Conservation (phyloP, 2,113 vertebrate species). For the Ctenodactylus gundi region DNA sequence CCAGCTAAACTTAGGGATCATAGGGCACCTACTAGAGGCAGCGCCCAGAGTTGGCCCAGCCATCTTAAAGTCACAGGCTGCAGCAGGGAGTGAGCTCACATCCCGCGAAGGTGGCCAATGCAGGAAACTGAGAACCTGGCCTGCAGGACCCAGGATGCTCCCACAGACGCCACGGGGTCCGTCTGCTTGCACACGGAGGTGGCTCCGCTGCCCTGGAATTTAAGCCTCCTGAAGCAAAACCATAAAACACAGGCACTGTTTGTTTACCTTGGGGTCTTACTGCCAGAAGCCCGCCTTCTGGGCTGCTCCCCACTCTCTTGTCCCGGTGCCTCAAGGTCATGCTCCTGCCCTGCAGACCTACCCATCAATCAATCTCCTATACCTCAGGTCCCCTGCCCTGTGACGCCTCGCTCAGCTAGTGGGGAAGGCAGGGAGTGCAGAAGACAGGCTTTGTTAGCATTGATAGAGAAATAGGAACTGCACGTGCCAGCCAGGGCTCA, state of each 20-base stretch:
- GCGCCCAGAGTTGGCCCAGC: neutral
- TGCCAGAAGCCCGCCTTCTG: neutral
- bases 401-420: neutral
- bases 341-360: constrained; percentile 1
- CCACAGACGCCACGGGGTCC: neutral
- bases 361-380: neutral
- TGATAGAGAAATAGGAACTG: neutral
- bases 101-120: neutral
- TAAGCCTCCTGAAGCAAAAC: constrained; percentile 8
- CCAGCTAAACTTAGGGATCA: neutral
- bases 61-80: neutral
- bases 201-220: neutral
- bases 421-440: neutral
- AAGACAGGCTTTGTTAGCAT: neutral
- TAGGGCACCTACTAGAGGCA: neutral
- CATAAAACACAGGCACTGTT: constrained; percentile 13
- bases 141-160: too few relatives aligned
- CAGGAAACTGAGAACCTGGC: neutral
- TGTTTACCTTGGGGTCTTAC: constrained; percentile 38
- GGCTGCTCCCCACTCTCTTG: neutral
- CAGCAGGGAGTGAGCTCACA: neutral
- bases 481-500: too few relatives aligned
- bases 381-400: neutral
- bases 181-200: constrained; percentile 39
- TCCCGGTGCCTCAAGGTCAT: neutral